Evolutionary conservation across 2,113 vertebrate species (phyloP), one percentile per base, ranked within the genome.

Genomic region (Bombycilla garrulus): DNA sequence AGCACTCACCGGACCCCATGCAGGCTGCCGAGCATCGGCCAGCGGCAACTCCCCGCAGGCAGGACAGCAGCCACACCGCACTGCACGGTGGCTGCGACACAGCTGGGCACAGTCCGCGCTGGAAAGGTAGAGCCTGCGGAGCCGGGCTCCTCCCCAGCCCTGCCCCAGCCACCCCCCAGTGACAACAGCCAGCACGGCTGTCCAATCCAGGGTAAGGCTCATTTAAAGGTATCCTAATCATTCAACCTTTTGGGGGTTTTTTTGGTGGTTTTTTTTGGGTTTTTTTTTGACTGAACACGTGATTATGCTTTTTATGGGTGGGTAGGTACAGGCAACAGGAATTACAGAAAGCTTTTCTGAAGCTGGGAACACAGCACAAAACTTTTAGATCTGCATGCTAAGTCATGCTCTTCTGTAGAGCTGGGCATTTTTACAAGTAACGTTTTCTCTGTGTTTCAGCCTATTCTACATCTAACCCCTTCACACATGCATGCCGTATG

Each of bases 1-100:
- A 35, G 6, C 76, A 96, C 95, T 95, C 92, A 97, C 96, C 96
- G 2, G 93, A 83, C 7, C 36, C 90, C 66, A 57, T 8, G 42
- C 15, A 7, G 72, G 69, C 69, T 4, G 76, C 33, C 0, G 5
- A 61, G 65, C 85, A 77, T 28, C 64, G 40, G 58, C 67, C 81
- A 25, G 15, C 47, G 23, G 47, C 77, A 33, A 71, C 71, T 74
- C 9, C 42, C 65, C 4, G 25, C 38, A 26, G 53, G 54, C 54
- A 22, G 88, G 38, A 9, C 38, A 38, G 38, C 38, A 12, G 38
- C 38, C 38, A 12, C 38, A 38, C 9, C 38, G 38, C 38, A 38
- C 38, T 12, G 38, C 38, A 12, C 38, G 38, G 38, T 38, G 38
- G 38, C 38, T 12, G 38, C 9, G 38, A 9, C 38, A 38, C 9